Evolutionary conservation across 2,113 vertebrate genomes (phyloP), one percentile per base, ranked within the genome.

Genomic region (Macheiramphus alcinus): DNA sequence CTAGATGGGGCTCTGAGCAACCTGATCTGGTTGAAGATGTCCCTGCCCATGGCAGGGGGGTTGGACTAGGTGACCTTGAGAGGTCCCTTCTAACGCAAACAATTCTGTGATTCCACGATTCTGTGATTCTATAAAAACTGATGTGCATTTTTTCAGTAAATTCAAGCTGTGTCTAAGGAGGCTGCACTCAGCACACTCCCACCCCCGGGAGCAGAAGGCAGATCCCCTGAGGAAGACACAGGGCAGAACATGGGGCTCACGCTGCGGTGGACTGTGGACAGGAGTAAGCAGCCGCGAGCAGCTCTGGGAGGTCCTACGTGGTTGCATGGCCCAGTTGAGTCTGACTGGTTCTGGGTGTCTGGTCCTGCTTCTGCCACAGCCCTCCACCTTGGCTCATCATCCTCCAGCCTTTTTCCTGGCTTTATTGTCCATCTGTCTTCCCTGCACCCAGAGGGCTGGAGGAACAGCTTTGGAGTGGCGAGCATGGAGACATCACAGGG

Each of bases 191-290:
- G 21, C 1, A 5, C 27, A 10, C 34, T 55, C 58, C 75, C 19
- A n/a, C 8, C 56, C 47, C 25, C 6, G 19, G 75, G 42, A 72
- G 58, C 29, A 80, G 58, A 25, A 42, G 65, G 12, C 19, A 42
- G n/a, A 42, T 48, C 7, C 40, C 40, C 22, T 2, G 3, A 48
- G 42, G 25, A 63, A 11, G 34, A n/a, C 10, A 6, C 58, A 31
- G 50, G 48, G 16, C 23, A 56, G 67, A 80, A 27, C 58, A 2
- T 17, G 25, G 48, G 48, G 19, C n/a, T 65, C 23, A 65, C 5
- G 0, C 29, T 4, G 3, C 0, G 1, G 50, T 9, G 1, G 32
- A 27, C 1, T 43, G 38, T 10, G 17, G 22, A 19, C 40, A 40
- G 56, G 26, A 45, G 32, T 8, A 6, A 50, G 36, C 45, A 67